These are phyloP conservation scores for Drosophila sturtevanti DNA, from an alignment of 1,140 invertebrate genomes.

Conservation along the genomic window DNA sequence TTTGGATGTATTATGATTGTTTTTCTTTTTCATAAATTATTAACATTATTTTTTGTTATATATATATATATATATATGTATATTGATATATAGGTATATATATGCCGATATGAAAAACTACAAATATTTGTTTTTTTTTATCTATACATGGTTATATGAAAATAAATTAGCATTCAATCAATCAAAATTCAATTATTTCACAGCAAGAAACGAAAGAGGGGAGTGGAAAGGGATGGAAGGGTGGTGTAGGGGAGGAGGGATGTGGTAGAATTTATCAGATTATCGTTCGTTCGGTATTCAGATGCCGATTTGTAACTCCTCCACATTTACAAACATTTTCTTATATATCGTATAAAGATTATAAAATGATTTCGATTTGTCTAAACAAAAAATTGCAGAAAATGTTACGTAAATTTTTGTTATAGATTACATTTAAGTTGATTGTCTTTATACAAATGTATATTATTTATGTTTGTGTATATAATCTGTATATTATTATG, in stretches of 20 bases:
- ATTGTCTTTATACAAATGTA: not conserved
- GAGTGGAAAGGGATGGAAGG: not conserved
- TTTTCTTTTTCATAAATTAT: constrained; percentile 70
- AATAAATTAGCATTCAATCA: constrained; percentile 21
- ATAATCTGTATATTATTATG: not conserved
- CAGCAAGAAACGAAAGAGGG: not conserved
- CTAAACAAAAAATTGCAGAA: no score
- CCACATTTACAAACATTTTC: no score
- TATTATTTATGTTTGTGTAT: not conserved
- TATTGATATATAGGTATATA: constrained; percentile 59
- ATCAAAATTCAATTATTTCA: constrained; percentile 10
- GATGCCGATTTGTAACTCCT: no score
- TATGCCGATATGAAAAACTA: constrained; percentile 51
- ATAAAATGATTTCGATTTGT: no score
- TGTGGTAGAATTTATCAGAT: no score
- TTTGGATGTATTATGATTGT: constrained; percentile 21
- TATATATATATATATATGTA: constrained; percentile 45
- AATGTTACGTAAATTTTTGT: no score
- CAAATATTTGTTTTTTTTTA: constrained; percentile 35
- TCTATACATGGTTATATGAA: not conserved
- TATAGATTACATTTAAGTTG: no score
- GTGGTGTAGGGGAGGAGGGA: not conserved
- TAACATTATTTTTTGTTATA: constrained; percentile 75
- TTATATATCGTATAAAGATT: no score
- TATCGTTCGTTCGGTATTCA: no score